Conservation (phyloP, 2,797 vertebrate genomes). For the Macropodus opercularis region DNA sequence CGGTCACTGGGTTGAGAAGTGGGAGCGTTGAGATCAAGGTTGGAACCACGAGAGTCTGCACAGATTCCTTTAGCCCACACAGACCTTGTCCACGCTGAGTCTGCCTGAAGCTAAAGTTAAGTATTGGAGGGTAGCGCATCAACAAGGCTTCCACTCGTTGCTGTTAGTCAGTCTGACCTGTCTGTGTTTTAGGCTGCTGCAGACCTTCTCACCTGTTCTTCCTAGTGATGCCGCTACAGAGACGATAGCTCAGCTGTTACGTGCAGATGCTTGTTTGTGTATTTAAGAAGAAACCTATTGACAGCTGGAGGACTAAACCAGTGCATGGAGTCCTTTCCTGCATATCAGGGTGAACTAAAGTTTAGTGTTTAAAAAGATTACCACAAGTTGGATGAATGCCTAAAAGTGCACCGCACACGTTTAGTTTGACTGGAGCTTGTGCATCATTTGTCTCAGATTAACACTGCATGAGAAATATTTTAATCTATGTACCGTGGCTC, state of each 20-base stretch:
- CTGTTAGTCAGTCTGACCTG: too few relatives aligned
- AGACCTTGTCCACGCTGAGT: too few relatives aligned
- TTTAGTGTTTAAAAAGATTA: not conserved
- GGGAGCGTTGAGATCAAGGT: not conserved
- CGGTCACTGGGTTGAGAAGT: not conserved
- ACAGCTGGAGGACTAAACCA: not conserved
- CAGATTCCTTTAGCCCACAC: too few relatives aligned
- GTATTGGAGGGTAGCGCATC: too few relatives aligned
- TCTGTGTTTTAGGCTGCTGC: slow-evolving; percentile 41
- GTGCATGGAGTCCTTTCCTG: slow-evolving; percentile 8
- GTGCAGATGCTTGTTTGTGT: slow-evolving; percentile 4
- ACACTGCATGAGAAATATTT: not conserved
- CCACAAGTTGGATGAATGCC: not conserved
- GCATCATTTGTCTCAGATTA: not conserved
- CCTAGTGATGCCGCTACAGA: slow-evolving; percentile 7
- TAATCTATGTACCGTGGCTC: not conserved
- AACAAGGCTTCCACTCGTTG: too few relatives aligned
- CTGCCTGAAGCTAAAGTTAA: too few relatives aligned
- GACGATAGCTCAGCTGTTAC: slow-evolving; percentile 6
- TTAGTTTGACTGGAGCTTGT: not conserved
- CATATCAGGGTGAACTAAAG: not conserved
- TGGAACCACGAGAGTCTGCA: too few relatives aligned
- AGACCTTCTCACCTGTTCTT: not conserved
- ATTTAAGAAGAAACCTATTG: not conserved
- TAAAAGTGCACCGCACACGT: not conserved